Conservation (phyloP, 1,140 invertebrate genomes). For the Capitella teleta region DNA sequence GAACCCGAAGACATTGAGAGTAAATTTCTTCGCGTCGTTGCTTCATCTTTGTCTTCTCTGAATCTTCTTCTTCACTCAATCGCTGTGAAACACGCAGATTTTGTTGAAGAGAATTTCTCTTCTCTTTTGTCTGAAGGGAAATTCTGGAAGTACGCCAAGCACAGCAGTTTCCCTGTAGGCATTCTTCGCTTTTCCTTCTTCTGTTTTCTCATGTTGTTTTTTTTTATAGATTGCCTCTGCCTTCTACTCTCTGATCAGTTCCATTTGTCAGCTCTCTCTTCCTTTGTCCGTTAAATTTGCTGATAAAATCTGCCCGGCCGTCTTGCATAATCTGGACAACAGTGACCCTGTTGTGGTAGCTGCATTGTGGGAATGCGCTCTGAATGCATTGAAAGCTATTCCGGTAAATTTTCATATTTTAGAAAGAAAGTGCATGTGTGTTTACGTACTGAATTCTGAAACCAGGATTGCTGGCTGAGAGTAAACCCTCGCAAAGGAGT, state of each 20-base stretch:
- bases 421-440: slow-evolving; percentile 7
- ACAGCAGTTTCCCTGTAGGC: slow-evolving; percentile 2
- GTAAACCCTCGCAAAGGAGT: slow-evolving; percentile 59
- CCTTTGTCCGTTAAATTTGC: slow-evolving; percentile 41
- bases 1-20: slow-evolving; percentile 59
- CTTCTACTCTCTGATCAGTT: slow-evolving; percentile 56
- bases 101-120: neutral
- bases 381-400: slow-evolving; percentile 50
- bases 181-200: neutral
- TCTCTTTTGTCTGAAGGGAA: slow-evolving; percentile 42
- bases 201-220: slow-evolving; percentile 1
- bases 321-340: slow-evolving; percentile 60
- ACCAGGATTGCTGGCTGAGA: slow-evolving; percentile 56
- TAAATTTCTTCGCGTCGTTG: slow-evolving; percentile 58
- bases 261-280: slow-evolving; percentile 46
- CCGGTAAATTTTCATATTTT: slow-evolving; percentile 42
- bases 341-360: slow-evolving; percentile 54
- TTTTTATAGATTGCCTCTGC: slow-evolving; percentile 46
- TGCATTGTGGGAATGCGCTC: slow-evolving; percentile 58
- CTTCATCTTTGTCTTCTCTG: slow-evolving; percentile 56
- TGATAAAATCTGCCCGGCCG: slow-evolving; percentile 48
- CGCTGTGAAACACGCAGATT: slow-evolving; percentile 9
- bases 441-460: slow-evolving; percentile 10
- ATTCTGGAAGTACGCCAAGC: slow-evolving; percentile 59
- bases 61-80: slow-evolving; percentile 43